phyloP scores from a whole-genome alignment of 30 jellyfish, hydroid and myxozoan genomes.

The Sanderia malayensis region DNA sequence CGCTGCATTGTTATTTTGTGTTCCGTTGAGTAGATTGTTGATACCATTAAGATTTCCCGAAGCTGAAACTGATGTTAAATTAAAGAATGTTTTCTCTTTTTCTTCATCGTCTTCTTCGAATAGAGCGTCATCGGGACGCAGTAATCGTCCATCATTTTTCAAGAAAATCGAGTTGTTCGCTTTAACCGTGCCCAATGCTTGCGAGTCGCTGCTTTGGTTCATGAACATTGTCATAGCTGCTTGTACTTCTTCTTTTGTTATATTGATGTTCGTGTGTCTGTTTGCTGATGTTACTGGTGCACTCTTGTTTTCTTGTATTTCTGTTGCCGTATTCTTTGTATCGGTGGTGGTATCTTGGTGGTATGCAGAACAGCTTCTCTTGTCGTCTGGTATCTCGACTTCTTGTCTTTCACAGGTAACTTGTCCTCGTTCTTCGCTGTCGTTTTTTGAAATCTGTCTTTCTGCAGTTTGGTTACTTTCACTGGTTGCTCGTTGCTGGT shows the following conservation, averaged over 20 bases:
- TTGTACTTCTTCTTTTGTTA: no score
- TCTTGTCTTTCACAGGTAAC: slow-evolving; percentile 34
- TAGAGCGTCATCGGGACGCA: slow-evolving; percentile 69
- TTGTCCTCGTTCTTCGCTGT: neutral
- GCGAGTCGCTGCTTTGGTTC: slow-evolving; percentile 60
- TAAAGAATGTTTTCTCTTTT: slow-evolving; percentile 75
- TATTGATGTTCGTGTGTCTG: no score
- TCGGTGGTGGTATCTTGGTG: neutral
- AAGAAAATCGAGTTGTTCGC: slow-evolving; percentile 47
- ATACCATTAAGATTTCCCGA: slow-evolving; percentile 45
- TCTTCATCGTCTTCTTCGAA: slow-evolving; percentile 75
- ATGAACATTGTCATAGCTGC: slow-evolving; percentile 80
- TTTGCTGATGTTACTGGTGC: slow-evolving; percentile 66
- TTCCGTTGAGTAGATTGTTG: slow-evolving; percentile 47
- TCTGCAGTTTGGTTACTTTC: slow-evolving; percentile 22
- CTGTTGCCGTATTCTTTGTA: no score
- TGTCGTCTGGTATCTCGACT: slow-evolving; percentile 52
- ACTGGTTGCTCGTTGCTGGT: slow-evolving; percentile 82
- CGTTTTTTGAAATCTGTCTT: slow-evolving; percentile 7
- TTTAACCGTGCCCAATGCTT: slow-evolving; percentile 65
- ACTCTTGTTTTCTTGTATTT: neutral
- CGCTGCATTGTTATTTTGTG: slow-evolving; percentile 41
- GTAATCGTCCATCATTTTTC: slow-evolving; percentile 52
- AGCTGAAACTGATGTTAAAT: slow-evolving; percentile 67
- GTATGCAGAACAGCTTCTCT: slow-evolving; percentile 24